Evolutionary conservation across 2,888 invertebrate species (phyloP).

Genomic region (Emmelina monodactyla): DNA sequence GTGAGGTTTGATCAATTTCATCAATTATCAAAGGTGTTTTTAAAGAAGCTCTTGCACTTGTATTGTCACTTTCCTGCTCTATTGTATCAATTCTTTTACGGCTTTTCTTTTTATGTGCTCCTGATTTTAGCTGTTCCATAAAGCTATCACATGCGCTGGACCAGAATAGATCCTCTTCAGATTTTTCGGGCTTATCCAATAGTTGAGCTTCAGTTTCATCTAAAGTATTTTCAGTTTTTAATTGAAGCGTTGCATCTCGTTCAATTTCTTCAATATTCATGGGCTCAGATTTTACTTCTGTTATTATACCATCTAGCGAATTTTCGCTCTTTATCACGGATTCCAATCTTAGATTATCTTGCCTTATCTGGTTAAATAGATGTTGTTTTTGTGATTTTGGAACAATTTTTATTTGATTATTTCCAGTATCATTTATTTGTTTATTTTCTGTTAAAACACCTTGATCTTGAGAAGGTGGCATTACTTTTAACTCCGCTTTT

Average conservation of each 20-base stretch:
- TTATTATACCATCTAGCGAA: conserved; percentile 43
- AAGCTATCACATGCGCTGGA: conserved; percentile 79
- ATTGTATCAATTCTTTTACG: conserved; percentile 45
- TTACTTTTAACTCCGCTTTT: conserved; percentile 82
- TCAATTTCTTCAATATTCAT: conserved; percentile 72
- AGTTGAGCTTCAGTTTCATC: conserved; percentile 24
- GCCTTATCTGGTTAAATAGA: conserved; percentile 54
- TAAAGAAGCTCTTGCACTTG: neutral
- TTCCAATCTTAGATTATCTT: conserved; percentile 48
- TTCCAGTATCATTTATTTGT: conserved; percentile 20
- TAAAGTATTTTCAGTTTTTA: conserved; percentile 38
- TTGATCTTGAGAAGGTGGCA: conserved; percentile 48
- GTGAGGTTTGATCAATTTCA: conserved; percentile 1
- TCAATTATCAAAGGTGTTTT: neutral
- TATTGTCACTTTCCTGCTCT: conserved; percentile 26
- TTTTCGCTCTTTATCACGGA: conserved; percentile 72
- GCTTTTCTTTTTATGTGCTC: conserved; percentile 64
- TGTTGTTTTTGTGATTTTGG: conserved; percentile 53
- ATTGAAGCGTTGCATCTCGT: conserved; percentile 59
- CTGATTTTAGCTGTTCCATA: conserved; percentile 75
- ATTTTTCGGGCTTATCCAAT: conserved; percentile 15
- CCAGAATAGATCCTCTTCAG: conserved; percentile 64
- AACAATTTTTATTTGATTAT: conserved; percentile 34
- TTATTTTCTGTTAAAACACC: conserved; percentile 27
- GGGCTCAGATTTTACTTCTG: conserved; percentile 73